phyloP scores from a whole-genome alignment of 2,888 invertebrate species.

The Mayetiola destructor region DNA sequence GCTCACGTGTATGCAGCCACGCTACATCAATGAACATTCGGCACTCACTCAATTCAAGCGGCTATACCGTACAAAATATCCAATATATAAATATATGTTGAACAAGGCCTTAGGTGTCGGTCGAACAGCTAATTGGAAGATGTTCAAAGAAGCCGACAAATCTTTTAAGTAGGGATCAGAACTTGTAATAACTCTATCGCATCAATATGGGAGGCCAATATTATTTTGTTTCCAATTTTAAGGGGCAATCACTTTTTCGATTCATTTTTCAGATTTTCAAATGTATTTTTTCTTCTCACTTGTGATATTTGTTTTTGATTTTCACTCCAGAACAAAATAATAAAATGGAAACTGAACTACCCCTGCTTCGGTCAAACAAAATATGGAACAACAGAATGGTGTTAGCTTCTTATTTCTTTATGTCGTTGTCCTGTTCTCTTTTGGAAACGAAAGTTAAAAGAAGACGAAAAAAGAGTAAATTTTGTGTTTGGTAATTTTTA shows the following conservation, averaged over 20 bases:
- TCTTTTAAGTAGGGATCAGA: constrained; percentile 28
- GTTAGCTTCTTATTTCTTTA: too few species aligned
- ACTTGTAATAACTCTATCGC: constrained; percentile 35
- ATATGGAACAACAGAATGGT: too few species aligned
- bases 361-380: too few species aligned
- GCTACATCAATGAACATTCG: constrained; percentile 9
- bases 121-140: constrained; percentile 35
- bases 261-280: too few species aligned
- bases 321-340: too few species aligned
- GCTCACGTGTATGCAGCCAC: background rate
- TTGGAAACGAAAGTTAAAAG: too few species aligned
- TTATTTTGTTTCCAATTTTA: constrained; percentile 1
- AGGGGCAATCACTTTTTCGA: too few species aligned
- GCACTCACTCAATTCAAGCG: constrained; percentile 23
- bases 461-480: too few species aligned
- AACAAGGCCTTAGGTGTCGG: constrained; percentile 32
- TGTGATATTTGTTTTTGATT: too few species aligned
- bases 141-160: constrained; percentile 35
- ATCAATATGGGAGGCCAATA: constrained; percentile 33
- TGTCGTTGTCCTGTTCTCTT: too few species aligned
- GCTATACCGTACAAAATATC: constrained; percentile 14
- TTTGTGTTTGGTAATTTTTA: background rate
- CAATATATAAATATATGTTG: constrained; percentile 1
- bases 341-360: too few species aligned
- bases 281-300: too few species aligned